Base-by-base conservation (phyloP, 2,113 vertebrate genomes). In the Lophius piscatorius region DNA sequence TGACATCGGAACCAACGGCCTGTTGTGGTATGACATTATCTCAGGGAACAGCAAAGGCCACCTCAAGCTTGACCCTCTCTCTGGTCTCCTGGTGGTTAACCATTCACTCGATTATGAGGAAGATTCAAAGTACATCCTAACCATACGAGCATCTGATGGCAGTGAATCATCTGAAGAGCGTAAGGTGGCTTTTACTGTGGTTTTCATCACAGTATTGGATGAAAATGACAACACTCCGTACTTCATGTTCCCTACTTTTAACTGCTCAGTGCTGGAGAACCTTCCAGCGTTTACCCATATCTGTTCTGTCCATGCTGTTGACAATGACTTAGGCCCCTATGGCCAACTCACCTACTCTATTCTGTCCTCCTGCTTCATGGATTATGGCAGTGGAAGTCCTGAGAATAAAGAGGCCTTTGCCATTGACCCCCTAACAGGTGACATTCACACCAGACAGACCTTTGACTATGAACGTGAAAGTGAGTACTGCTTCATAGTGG, bases 291-390 rank as follows among this genome's bases (percentile, higher is more conserved):
- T 92, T 73, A 93, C 94, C 42, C 92, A 75, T 4, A 54, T 93
- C 9, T 97, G 95, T 2, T 69, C 91, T 2, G 77, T 94, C 58
- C 87, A 78, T n/a, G 96, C 96, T 2, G 29, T 95, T 24, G 95
- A 98, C 90, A 91, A 92, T 47, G 96, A 98, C 57, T 73, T 85
- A 1, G 96, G 96, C 8, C 81, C 80, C 21, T 97, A 91, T 14
- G 96, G 96, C 17, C 85, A 90, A n/a, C 70, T 98, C 51, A 93
- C 91, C 10, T 98, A 98, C 56, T 94, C 95, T 2, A 85, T 99
- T 47, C 42, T 93, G 45, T 93, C 94, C 5, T 84, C 92, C 0
- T 96, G 94, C 81, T 78, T 90, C 62, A 77, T 84, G 82, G 76
- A 91, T 29, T 90, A 55, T 9, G 89, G 88, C 38, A 73, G 66